Evolutionary conservation across 2,113 vertebrate genomes (phyloP), one percentile per base, ranked within the genome.

Genomic region (Petroica traversi): DNA sequence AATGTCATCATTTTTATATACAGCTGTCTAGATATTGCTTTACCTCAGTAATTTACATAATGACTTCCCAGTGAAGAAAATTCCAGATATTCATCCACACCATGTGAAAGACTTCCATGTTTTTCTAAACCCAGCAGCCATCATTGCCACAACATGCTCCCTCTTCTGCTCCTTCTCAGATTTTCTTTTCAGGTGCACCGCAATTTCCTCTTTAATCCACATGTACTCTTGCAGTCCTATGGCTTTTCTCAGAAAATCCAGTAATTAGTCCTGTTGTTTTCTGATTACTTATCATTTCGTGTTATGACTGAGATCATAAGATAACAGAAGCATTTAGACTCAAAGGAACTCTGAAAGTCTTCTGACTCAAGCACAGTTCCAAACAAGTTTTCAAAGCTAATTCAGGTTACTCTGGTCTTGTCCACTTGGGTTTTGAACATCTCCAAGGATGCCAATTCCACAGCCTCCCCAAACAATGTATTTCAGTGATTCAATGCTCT

Each of bases 401-500:
- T 69, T 77, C 46, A 66, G 24, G 9, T 66, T 74, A 11, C 38
- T 52, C 41, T 11, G 9, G 14, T 38, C 40, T 73, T 57, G 29
- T 54, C 36, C 13, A 38, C 11, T 17, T 2, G 3, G 54, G 25
- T 85, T 88, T 43, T 62, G 17, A 78, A 58, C 19, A 24, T 11
- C n/a, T 54, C 38, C 31, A 69, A 61, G 36, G 12, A 46, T 43
- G 17, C 19, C 0, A 0, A 19, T 73, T 64, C n/a, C 19, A 81
- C 24, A 77, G 0, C 14, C 14, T 69, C 5, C 12, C 19, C 1
- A 0, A 29, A 33, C 3, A 34, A 82, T 1, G 0, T 45, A 38
- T 89, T 84, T 48, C 54, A 76, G 13, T 23, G 19, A 33, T 34
- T 68, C 28, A 63, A 29, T 51, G 7, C 11, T 45, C 28, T 62